Percentiles rank a stretch among this genome's conserved stretches.
Conservation (phyloP, 1,140 invertebrate species). For the Drusus annulatus region DNA sequence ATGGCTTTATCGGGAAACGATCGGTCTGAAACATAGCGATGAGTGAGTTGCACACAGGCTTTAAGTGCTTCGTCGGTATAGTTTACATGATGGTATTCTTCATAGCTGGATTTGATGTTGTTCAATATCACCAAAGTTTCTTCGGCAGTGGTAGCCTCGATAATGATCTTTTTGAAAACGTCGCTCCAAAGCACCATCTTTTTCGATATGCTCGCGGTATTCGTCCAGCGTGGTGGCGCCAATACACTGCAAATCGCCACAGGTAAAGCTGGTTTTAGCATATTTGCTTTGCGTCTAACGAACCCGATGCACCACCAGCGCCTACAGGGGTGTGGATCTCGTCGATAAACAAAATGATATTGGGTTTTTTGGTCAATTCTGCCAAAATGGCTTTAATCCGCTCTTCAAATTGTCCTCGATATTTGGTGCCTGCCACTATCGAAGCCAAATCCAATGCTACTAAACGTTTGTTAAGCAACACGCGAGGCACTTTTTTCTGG, state of each 20-base stretch:
- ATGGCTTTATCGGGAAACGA: no score
- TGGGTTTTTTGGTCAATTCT: constrained; percentile 56
- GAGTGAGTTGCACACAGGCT: no score
- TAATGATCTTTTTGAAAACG: neutral
- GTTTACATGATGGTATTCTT: neutral
- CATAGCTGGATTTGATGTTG: neutral
- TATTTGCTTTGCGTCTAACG: neutral
- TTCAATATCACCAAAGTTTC: neutral
- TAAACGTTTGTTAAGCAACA: no score
- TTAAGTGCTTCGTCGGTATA: no score
- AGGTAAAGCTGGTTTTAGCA: constrained; percentile 1
- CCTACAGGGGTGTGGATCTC: neutral
- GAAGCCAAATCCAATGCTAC: no score
- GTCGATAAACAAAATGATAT: constrained; percentile 64
- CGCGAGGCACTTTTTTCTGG: no score
- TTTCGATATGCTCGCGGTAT: constrained; percentile 14
- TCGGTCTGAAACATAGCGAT: no score
- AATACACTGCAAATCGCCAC: neutral
- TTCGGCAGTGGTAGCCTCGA: neutral
- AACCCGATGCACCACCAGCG: neutral
- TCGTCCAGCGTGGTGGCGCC: constrained; percentile 10
- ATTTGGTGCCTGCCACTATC: constrained; percentile 61
- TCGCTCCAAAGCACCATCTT: neutral
- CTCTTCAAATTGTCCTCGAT: constrained; percentile 64
- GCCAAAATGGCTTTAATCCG: constrained; percentile 62